These are phyloP conservation scores for Drosophila eugracilis DNA, from an alignment of 1,140 invertebrate species.

Conservation along the genomic window DNA sequence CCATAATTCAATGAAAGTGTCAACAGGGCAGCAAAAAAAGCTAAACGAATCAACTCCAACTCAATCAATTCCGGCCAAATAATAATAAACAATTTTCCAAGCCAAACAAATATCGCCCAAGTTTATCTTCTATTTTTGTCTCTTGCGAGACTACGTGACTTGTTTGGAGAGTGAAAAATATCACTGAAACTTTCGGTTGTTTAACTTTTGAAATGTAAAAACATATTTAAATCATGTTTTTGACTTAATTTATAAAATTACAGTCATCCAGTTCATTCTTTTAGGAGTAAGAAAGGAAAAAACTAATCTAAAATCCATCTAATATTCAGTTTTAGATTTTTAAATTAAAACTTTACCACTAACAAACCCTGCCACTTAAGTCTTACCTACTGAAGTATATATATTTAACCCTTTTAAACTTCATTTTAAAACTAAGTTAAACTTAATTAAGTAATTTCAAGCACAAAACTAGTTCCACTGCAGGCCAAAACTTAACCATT, in stretches of 20 bases:
- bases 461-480: background rate
- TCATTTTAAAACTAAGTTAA: background rate
- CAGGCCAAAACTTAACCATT: background rate
- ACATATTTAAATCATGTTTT: background rate
- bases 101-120: constrained; percentile 25
- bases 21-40: constrained; percentile 53
- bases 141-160: constrained; percentile 34
- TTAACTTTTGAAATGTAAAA: background rate
- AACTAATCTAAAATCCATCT: no score
- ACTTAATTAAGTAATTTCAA: background rate
- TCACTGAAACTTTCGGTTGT: background rate
- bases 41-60: constrained; percentile 46
- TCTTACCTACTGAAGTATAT: no score
- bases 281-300: no score
- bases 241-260: no score
- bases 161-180: no score
- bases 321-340: no score
- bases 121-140: background rate
- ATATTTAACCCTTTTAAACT: background rate
- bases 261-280: no score
- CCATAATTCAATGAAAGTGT: constrained; percentile 79
- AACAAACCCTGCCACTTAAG: no score
- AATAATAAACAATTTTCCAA: constrained; percentile 70
- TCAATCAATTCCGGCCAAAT: constrained; percentile 72
- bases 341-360: no score